These are phyloP conservation scores for Acronicta psi DNA, from an alignment of 2,888 invertebrate genomes.

Conservation along the genomic window DNA sequence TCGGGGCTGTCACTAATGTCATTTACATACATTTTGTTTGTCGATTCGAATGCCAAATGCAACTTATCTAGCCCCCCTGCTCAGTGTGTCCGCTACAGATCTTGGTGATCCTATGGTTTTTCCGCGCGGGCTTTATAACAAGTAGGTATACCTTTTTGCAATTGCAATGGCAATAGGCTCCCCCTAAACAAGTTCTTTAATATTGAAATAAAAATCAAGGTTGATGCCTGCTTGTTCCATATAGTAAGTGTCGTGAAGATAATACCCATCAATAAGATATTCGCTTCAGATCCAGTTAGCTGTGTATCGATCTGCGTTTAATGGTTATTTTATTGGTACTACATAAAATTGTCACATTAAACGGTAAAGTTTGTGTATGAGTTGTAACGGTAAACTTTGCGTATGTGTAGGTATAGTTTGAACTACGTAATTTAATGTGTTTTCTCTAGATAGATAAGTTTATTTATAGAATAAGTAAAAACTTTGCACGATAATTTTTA, in stretches of 20 bases:
- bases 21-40: too few relatives aligned
- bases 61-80: too few relatives aligned
- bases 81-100: too few relatives aligned
- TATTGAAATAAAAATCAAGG: too few relatives aligned
- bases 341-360: slow-evolving; percentile 65
- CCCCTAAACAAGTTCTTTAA: too few relatives aligned
- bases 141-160: too few relatives aligned
- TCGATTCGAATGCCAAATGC: too few relatives aligned
- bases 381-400: neutral
- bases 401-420: slow-evolving; percentile 40
- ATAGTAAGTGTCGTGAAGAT: neutral
- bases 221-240: neutral
- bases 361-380: slow-evolving; percentile 27
- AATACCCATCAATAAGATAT: neutral
- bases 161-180: too few relatives aligned
- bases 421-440: slow-evolving; percentile 1
- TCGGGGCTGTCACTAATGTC: too few relatives aligned
- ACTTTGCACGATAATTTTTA: too few relatives aligned
- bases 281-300: slow-evolving; percentile 28
- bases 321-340: slow-evolving; percentile 67
- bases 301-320: slow-evolving; percentile 56
- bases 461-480: neutral
- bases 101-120: too few relatives aligned
- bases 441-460: neutral
- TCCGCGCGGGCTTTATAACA: too few relatives aligned